Percentiles rank a stretch among this genome's conserved stretches.
Evolutionary conservation across 2,113 vertebrate species (phyloP).

Genomic region (Zosterops pallidus): DNA sequence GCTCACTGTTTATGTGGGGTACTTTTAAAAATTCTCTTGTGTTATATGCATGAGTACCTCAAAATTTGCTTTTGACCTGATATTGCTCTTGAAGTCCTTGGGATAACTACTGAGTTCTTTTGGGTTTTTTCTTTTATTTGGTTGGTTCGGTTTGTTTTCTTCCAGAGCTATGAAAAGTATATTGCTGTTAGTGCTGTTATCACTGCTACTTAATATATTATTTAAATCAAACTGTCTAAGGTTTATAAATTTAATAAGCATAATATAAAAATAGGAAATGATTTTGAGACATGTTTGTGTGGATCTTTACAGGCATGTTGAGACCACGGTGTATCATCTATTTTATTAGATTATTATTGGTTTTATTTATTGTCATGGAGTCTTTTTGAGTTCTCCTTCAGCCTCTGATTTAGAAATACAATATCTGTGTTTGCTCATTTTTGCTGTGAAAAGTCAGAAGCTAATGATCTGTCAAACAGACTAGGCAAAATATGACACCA

Average conservation of each 20-base stretch:
- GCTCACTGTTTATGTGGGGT: accelerated
- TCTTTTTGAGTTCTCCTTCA: background rate
- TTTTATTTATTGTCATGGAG: background rate
- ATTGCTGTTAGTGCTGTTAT: background rate
- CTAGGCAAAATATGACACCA: background rate
- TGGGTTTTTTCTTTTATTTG: background rate
- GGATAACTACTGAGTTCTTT: background rate
- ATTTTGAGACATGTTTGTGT: background rate
- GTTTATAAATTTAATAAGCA: background rate
- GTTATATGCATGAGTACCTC: background rate
- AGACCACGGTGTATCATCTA: background rate
- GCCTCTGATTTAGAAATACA: background rate
- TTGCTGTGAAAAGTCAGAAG: background rate
- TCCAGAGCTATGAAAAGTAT: background rate
- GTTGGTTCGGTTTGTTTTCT: background rate
- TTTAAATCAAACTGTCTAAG: background rate
- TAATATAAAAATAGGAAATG: background rate
- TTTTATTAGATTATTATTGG: background rate
- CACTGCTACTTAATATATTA: background rate
- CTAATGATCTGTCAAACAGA: background rate
- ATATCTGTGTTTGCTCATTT: background rate
- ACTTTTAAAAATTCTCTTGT: background rate
- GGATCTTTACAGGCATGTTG: background rate
- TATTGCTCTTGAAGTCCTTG: background rate
- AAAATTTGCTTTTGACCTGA: background rate